phyloP scores from a whole-genome alignment of 2,113 vertebrate species.

The Pelusios castaneus region DNA sequence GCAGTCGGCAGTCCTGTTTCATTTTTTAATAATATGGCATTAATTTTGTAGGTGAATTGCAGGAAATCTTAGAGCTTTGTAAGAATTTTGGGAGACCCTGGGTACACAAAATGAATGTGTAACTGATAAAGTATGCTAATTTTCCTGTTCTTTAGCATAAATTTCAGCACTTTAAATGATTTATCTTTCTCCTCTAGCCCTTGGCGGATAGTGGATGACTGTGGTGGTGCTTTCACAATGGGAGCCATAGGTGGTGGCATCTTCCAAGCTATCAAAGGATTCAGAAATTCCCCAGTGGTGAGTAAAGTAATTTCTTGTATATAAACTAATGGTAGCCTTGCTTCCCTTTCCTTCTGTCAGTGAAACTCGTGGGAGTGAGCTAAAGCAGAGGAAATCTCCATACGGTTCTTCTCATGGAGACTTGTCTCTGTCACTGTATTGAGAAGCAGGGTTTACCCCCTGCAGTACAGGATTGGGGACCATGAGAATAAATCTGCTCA shows the following conservation, averaged over 20 bases:
- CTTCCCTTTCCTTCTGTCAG: not conserved
- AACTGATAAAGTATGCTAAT: not conserved
- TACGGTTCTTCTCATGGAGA: not conserved
- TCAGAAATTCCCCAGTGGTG: constrained; percentile 94
- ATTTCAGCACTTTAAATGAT: not conserved
- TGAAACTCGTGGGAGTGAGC: fast-evolving
- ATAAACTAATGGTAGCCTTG: fast-evolving
- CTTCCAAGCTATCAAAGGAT: constrained; percentile 96
- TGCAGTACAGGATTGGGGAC: fast-evolving
- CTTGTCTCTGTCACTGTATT: too few species aligned
- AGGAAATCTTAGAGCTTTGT: not conserved
- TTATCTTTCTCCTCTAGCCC: constrained; percentile 76
- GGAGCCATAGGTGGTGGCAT: constrained; percentile 95
- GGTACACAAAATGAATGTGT: not conserved
- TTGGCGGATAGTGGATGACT: constrained; percentile 98
- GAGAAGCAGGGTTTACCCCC: too few species aligned
- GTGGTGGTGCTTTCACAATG: constrained; percentile 97
- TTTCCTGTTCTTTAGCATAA: not conserved
- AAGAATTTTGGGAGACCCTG: not conserved
- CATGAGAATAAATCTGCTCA: not conserved
- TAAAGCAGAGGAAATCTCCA: not conserved
- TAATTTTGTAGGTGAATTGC: not conserved
- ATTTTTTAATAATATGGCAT: not conserved
- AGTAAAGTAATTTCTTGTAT: constrained; percentile 60
- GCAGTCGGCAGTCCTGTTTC: fast-evolving